phyloP scores from a whole-genome alignment of 2,113 vertebrate species.

The Sinocyclocheilus grahami region DNA sequence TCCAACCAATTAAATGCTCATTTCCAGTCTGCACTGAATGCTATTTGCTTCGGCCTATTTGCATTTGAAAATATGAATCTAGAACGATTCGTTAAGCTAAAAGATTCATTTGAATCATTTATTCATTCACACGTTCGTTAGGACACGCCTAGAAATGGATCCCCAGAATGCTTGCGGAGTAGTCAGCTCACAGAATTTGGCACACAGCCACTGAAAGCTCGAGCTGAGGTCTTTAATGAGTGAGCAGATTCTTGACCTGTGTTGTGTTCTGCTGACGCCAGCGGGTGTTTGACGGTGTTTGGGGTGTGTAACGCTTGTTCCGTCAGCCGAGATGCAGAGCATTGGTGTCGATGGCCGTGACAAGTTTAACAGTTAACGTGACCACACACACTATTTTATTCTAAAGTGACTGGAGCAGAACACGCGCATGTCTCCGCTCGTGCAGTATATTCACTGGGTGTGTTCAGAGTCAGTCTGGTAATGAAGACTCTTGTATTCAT shows the following conservation, averaged over 20 bases:
- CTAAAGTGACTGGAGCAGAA: not conserved
- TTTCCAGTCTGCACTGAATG: too few species aligned
- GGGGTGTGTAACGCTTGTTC: conserved; percentile 10
- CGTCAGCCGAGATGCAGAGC: not conserved
- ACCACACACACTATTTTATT: not conserved
- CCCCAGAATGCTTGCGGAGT: not conserved
- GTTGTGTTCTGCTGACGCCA: conserved; percentile 27
- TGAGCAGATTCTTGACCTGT: conserved; percentile 48
- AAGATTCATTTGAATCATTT: not conserved
- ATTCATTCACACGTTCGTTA: not conserved
- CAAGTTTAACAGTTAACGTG: conserved; percentile 47
- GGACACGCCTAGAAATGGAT: not conserved
- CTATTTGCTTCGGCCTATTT: too few species aligned
- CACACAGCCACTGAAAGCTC: not conserved
- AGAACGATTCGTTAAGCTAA: not conserved
- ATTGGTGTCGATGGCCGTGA: conserved; percentile 52
- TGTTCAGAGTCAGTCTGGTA: not conserved
- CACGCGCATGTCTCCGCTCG: not conserved
- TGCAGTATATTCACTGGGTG: conserved; percentile 6
- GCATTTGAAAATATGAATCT: too few species aligned
- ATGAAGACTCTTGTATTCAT: not conserved
- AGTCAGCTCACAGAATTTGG: not conserved
- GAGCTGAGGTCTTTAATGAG: conserved; percentile 18
- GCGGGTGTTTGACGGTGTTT: not conserved
- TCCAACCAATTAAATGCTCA: not conserved